A percentile compares a stretch with the other conserved stretches of the same genome.
Evolutionary conservation across 2,888 invertebrate genomes (phyloP).

Genomic region (Cheilosia urbana): DNA sequence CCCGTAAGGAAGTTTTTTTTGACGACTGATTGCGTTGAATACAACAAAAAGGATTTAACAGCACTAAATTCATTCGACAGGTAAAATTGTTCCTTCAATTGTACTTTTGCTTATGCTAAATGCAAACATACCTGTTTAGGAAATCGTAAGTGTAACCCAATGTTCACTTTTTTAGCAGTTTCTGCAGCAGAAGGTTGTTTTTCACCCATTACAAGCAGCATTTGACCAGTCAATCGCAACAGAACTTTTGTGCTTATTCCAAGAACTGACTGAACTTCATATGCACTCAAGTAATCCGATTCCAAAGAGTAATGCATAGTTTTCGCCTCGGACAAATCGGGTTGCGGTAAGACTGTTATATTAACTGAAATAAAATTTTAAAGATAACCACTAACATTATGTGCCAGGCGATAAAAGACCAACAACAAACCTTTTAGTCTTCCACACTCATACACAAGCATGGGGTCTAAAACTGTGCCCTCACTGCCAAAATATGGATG

Average conservation of each 20-base stretch:
- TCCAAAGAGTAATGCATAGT: constrained; percentile 78
- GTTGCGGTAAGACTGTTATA: constrained; percentile 80
- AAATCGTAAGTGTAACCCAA: constrained; percentile 96
- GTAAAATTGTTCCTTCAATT: no score
- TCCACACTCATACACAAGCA: constrained; percentile 80
- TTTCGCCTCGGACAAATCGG: constrained; percentile 78
- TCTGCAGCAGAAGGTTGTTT: constrained; percentile 82
- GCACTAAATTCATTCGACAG: no score
- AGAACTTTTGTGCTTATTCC: constrained; percentile 89
- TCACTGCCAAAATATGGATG: constrained; percentile 92
- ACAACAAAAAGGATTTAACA: neutral
- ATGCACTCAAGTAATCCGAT: constrained; percentile 78
- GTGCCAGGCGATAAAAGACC: neutral
- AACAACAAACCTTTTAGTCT: constrained; percentile 80
- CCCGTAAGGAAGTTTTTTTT: no score
- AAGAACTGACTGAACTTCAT: constrained; percentile 80
- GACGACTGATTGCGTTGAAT: no score
- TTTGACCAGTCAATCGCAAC: constrained; percentile 93
- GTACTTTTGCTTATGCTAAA: neutral
- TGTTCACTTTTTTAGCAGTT: constrained; percentile 86
- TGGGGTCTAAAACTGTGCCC: constrained; percentile 87
- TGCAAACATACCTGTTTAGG: constrained; percentile 88
- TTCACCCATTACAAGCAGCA: constrained; percentile 87
- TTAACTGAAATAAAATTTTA: constrained; percentile 77
- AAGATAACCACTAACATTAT: neutral